phyloP scores from a whole-genome alignment of 1,140 invertebrate species.

The Tachypleus tridentatus region DNA sequence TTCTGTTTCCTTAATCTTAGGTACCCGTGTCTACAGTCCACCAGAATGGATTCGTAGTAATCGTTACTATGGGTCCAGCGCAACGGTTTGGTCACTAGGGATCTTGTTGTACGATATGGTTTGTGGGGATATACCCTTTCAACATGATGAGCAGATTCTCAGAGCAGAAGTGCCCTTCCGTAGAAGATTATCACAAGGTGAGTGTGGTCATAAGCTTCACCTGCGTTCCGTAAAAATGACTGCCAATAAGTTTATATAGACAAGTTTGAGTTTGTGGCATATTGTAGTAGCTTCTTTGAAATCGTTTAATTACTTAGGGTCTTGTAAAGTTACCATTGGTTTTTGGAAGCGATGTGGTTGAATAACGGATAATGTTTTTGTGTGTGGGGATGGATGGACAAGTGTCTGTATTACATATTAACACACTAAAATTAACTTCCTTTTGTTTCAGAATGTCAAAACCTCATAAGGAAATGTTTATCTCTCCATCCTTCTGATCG shows the following conservation, averaged over 20 bases:
- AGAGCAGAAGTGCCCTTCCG: constrained; percentile 40
- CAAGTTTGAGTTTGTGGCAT: neutral
- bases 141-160: constrained; percentile 51
- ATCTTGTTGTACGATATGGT: constrained; percentile 57
- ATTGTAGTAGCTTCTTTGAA: neutral
- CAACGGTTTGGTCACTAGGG: constrained; percentile 55
- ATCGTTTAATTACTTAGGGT: neutral
- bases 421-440: neutral
- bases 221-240: too few species aligned
- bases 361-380: too few species aligned
- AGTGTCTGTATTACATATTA: neutral
- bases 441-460: constrained; percentile 39
- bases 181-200: constrained; percentile 35
- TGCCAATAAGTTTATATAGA: neutral
- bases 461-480: constrained; percentile 47
- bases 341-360: neutral
- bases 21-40: constrained; percentile 53
- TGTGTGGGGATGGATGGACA: too few species aligned
- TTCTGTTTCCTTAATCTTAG: constrained; percentile 27
- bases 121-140: constrained; percentile 57
- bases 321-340: neutral
- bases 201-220: constrained; percentile 10
- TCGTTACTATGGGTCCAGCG: constrained; percentile 45
- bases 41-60: constrained; percentile 52
- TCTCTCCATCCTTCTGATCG: constrained; percentile 40